These are phyloP conservation scores for Biston betularia DNA, from an alignment of 2,888 invertebrate species.

Conservation along the genomic window DNA sequence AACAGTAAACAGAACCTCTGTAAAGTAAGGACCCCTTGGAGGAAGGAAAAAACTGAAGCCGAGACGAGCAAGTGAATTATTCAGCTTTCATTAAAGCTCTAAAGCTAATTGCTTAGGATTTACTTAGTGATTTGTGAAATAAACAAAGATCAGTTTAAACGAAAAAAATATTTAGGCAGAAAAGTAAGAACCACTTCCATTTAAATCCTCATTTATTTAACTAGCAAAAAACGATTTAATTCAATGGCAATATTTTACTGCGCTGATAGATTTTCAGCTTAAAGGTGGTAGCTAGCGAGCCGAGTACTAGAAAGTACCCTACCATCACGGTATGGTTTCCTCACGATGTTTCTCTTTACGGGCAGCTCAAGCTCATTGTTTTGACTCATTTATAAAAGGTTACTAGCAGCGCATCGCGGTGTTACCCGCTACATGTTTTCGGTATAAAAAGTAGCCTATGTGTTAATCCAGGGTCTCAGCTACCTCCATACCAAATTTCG, in stretches of 20 bases:
- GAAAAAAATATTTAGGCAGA: background rate
- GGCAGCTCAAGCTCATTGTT: no score
- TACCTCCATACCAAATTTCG: no score
- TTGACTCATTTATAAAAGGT: no score
- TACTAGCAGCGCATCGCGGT: no score
- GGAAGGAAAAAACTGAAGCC: slow-evolving; percentile 32
- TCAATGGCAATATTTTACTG: background rate
- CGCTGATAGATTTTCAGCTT: background rate
- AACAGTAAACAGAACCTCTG: slow-evolving; percentile 42
- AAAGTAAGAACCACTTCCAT: background rate
- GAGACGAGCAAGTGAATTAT: slow-evolving; percentile 38
- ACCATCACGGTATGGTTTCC: no score
- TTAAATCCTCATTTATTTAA: background rate
- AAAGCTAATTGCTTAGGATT: slow-evolving; percentile 36
- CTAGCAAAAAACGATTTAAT: background rate
- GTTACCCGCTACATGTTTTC: no score
- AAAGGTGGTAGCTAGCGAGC: background rate
- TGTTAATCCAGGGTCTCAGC: no score
- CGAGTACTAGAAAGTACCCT: no score
- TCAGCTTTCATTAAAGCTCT: slow-evolving; percentile 39
- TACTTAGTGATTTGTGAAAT: slow-evolving; percentile 13
- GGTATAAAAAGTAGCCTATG: no score
- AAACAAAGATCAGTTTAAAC: slow-evolving; percentile 5
- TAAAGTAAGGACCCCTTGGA: slow-evolving; percentile 21
- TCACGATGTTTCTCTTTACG: no score